These are phyloP conservation scores for Hydroisotoma schaefferi DNA, from an alignment of 2,888 invertebrate species.

Conservation along the genomic window DNA sequence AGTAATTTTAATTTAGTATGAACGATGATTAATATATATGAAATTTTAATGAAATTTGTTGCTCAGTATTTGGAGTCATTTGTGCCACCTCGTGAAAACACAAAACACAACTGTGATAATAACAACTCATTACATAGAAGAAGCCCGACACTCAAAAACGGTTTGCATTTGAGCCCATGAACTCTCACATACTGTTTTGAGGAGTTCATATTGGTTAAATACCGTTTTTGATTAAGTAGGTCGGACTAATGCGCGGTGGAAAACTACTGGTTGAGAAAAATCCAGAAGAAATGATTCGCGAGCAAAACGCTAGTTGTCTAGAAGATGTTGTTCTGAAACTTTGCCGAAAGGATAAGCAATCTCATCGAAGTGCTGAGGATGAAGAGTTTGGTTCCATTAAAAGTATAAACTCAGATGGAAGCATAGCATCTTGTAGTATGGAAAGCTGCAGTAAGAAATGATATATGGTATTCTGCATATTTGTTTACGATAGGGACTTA, in stretches of 20 bases:
- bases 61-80: constrained; percentile 19
- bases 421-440: no score
- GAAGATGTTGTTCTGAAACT: constrained; percentile 30
- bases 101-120: constrained; percentile 8
- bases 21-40: neutral
- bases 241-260: constrained; percentile 25
- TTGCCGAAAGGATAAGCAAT: constrained; percentile 15
- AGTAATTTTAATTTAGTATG: neutral
- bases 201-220: neutral
- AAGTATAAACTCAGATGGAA: no score
- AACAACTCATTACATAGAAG: constrained; percentile 25
- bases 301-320: constrained; percentile 13
- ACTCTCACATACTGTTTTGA: neutral
- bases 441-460: no score
- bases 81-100: neutral
- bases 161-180: neutral
- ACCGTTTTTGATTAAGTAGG: neutral
- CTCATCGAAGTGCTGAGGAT: neutral
- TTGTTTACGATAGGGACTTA: no score
- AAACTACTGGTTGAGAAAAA: constrained; percentile 19
- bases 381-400: no score
- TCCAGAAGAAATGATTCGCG: constrained; percentile 14
- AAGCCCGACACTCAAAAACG: constrained; percentile 8
- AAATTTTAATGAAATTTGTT: neutral
- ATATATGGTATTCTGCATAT: no score